Conservation (phyloP, 2,113 vertebrate genomes). For the Ascaphus truei region DNA sequence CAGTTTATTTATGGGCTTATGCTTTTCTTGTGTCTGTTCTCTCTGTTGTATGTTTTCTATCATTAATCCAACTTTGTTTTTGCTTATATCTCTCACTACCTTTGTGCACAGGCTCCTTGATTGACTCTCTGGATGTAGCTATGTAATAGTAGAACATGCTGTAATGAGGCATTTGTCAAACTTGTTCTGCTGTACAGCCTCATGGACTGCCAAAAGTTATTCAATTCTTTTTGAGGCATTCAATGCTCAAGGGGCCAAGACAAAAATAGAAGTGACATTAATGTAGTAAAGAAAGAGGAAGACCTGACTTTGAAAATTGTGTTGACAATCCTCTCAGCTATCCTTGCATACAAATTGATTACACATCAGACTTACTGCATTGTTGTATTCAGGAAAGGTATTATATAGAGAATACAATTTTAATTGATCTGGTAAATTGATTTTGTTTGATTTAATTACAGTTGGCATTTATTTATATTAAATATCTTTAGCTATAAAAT, state of each 20-base stretch:
- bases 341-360: conserved; percentile 19
- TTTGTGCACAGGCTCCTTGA: background rate
- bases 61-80: background rate
- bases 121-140: background rate
- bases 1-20: background rate
- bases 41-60: background rate
- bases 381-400: conserved; percentile 15
- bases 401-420: background rate
- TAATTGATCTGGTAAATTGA: conserved; percentile 4
- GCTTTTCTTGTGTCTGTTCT: background rate
- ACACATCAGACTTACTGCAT: background rate
- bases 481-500: too few species aligned
- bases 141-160: background rate
- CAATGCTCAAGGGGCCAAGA: conserved; percentile 2
- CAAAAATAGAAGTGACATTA: conserved; percentile 18
- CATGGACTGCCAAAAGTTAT: background rate
- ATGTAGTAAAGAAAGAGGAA: conserved; percentile 2
- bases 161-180: conserved; percentile 3
- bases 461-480: too few species aligned
- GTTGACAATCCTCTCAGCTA: background rate
- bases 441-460: background rate
- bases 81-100: background rate
- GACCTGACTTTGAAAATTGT: conserved; percentile 2
- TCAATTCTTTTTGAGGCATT: background rate
- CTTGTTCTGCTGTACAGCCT: background rate